These are phyloP conservation scores for Austrofundulus limnaeus DNA, from an alignment of 2,113 vertebrate genomes.

Conservation along the genomic window DNA sequence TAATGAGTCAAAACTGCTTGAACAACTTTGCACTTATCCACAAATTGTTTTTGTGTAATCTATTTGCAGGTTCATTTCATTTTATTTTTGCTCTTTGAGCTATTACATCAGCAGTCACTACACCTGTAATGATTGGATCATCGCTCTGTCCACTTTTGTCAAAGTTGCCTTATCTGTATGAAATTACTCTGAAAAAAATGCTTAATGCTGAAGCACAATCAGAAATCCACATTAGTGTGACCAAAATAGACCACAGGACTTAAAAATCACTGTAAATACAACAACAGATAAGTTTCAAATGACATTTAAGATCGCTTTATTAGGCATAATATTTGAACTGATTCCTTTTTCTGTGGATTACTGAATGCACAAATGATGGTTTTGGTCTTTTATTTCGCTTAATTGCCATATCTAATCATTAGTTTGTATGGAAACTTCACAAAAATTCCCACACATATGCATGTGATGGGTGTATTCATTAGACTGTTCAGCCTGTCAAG, in stretches of 20 bases:
- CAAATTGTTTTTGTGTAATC: conserved; percentile 40
- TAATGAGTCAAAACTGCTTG: conserved; percentile 5
- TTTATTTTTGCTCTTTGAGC: conserved; percentile 33
- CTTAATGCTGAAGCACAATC: conserved; percentile 29
- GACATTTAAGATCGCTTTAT: neutral
- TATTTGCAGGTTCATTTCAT: conserved; percentile 39
- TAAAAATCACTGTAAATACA: neutral
- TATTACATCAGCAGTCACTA: conserved; percentile 46
- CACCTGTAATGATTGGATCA: conserved; percentile 60
- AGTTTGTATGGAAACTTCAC: neutral
- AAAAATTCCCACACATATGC: neutral
- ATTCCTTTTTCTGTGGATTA: neutral
- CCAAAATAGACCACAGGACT: neutral
- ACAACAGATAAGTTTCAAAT: neutral
- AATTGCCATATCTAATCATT: neutral
- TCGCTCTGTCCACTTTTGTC: conserved; percentile 59
- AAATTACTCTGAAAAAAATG: conserved; percentile 34
- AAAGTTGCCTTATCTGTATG: conserved; percentile 60
- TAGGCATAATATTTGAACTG: neutral
- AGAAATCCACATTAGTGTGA: conserved; percentile 18
- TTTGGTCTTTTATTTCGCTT: neutral
- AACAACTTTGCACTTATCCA: conserved; percentile 17
- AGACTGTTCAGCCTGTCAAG: neutral
- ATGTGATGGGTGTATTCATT: neutral
- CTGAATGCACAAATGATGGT: neutral